Evolutionary conservation across 2,797 vertebrate species (phyloP), one percentile per base, ranked within the genome.

Genomic region (Sebastes taczanowskii): DNA sequence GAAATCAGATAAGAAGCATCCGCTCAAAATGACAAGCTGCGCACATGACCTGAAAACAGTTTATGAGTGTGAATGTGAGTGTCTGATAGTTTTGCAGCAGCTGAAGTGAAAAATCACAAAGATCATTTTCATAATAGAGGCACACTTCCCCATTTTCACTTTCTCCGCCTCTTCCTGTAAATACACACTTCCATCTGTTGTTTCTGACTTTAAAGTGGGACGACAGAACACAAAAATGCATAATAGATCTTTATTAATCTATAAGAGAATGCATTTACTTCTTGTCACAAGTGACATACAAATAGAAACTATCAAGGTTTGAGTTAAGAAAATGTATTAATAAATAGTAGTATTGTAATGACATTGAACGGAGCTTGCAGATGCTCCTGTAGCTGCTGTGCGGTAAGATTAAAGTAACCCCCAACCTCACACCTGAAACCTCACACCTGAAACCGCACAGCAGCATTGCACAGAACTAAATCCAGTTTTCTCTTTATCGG

Each of bases 121-220:
- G 34, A 58, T 63, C 0, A 23, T 52, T 84, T 80, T 69, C 63
- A 63, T 63, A 60, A 71, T 53, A 53, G 16, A 20, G 14, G 63
- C 22, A 52, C 38, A 69, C 67, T 78, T 79, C 75, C 46, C 20
- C 11, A 22, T 56, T 82, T 65, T 77, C 11, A 30, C n/a, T 42
- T 9, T 27, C 11, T 34, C 52, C 3, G 1, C 5, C 14, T 22
- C 65, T 84, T 65, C 67, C 30, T 64, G 52, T 35, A 22, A 29
- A 38, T 9, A 56, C 13, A 65, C 14, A 16, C n/a, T 23, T 65
- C n/a, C 13, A 27, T 35, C 60, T 49, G 18, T 55, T 49, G 11
- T 55, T 60, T 38, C 42, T n/a, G 23, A 16, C 55, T 61, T 59
- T 61, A 16, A 52, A 60, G 18, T 56, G 30, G 18, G 16, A 4